Percentiles rank a stretch among this genome's conserved stretches.
Evolutionary conservation across 2,888 invertebrate species (phyloP).

Genomic region (Napeogenes inachia): DNA sequence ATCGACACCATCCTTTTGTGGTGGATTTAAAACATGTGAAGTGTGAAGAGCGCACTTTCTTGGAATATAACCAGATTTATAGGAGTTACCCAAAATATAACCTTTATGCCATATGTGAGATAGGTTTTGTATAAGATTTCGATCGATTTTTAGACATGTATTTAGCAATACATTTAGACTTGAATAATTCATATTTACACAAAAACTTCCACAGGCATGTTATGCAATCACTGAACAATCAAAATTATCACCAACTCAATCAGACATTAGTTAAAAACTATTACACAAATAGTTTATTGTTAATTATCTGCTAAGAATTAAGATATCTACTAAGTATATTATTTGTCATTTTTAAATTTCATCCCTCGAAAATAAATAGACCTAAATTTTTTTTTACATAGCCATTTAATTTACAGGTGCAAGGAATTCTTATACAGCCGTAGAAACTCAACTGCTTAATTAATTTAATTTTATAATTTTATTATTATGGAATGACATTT

Average conservation of each 20-base stretch:
- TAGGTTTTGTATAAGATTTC: conserved; percentile 42
- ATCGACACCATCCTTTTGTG: conserved; percentile 52
- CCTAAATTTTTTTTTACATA: conserved; percentile 1
- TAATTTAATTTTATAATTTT: neutral
- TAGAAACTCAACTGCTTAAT: neutral
- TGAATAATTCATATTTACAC: conserved; percentile 59
- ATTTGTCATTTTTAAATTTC: conserved; percentile 5
- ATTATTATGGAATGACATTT: no score
- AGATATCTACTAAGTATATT: neutral
- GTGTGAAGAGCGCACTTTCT: conserved; percentile 40
- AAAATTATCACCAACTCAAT: neutral
- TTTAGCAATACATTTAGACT: conserved; percentile 48
- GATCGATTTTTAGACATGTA: conserved; percentile 52
- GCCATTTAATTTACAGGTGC: neutral
- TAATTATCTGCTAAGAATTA: no score
- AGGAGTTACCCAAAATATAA: conserved; percentile 34
- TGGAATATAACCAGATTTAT: conserved; percentile 33
- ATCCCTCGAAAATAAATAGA: conserved; percentile 9
- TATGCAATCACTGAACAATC: conserved; percentile 49
- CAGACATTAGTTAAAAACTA: neutral
- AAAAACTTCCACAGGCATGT: conserved; percentile 42
- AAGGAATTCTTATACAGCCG: conserved; percentile 13
- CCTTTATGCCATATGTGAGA: conserved; percentile 40
- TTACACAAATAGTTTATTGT: no score
- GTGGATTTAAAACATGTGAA: conserved; percentile 37